These are phyloP conservation scores for Argya squamiceps DNA, from an alignment of 2,797 vertebrate species.

Conservation along the genomic window DNA sequence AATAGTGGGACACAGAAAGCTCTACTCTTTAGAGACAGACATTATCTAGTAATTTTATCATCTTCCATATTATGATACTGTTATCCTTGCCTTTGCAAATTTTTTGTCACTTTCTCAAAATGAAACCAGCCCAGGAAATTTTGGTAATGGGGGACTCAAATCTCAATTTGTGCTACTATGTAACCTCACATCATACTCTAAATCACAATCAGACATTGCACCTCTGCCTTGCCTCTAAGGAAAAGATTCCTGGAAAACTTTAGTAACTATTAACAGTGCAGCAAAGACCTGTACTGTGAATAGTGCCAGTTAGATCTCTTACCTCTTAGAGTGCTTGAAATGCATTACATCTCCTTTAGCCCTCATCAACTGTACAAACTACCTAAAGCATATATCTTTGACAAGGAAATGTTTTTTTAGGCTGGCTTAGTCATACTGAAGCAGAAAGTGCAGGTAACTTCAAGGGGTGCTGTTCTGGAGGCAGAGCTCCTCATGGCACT, in stretches of 20 bases:
- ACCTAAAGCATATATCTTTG: neutral
- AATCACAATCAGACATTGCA: neutral
- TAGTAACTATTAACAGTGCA: neutral
- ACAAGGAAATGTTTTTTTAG: neutral
- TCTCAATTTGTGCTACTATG: neutral
- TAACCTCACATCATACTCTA: neutral
- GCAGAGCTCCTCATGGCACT: neutral
- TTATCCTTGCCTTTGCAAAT: neutral
- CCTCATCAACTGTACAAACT: neutral
- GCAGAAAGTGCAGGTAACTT: neutral
- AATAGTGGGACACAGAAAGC: neutral
- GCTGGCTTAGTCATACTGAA: neutral
- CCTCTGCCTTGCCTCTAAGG: neutral
- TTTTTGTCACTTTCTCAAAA: neutral
- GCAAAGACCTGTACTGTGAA: neutral
- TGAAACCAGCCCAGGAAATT: neutral
- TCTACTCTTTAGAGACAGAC: neutral
- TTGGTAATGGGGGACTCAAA: neutral
- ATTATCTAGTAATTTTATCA: neutral
- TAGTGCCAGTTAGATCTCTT: neutral
- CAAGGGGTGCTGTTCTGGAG: neutral
- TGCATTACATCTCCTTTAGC: neutral
- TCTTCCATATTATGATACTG: neutral
- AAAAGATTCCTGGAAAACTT: neutral
- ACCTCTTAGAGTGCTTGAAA: neutral